Conservation (phyloP, 2,888 invertebrate species). For the Lasius fuliginosus region DNA sequence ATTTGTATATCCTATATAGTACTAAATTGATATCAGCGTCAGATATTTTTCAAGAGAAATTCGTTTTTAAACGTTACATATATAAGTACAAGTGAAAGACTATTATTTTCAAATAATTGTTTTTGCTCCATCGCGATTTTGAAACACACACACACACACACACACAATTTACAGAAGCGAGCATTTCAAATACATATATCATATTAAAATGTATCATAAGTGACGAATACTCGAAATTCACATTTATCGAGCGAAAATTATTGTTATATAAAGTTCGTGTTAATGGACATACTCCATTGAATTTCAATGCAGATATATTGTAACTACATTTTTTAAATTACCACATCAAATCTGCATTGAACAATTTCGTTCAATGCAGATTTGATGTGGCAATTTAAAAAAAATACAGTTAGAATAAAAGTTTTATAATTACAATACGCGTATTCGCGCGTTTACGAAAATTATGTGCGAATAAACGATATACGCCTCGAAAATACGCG, state of each 20-base stretch:
- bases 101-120: neutral
- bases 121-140: conserved; percentile 3
- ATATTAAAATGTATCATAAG: conserved; percentile 18
- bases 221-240: conserved; percentile 31
- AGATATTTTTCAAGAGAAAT: neutral
- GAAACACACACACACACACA: too few species aligned
- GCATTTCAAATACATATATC: neutral
- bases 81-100: neutral
- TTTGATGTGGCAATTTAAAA: conserved; percentile 21
- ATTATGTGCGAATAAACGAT: conserved; percentile 26
- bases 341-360: conserved; percentile 3
- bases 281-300: conserved; percentile 12
- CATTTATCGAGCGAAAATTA: conserved; percentile 15
- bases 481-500: conserved; percentile 2
- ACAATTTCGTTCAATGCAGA: neutral
- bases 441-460: neutral
- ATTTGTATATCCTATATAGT: neutral
- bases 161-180: neutral
- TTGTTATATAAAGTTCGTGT: conserved; percentile 10
- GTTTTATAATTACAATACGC: conserved; percentile 4
- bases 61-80: neutral
- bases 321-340: conserved; percentile 22
- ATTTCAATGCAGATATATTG: conserved; percentile 8
- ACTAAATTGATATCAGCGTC: neutral
- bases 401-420: conserved; percentile 18